Percentiles rank a stretch among this genome's conserved stretches.
phyloP scores from a whole-genome alignment of 2,113 vertebrate species.

The Prinia subflava region DNA sequence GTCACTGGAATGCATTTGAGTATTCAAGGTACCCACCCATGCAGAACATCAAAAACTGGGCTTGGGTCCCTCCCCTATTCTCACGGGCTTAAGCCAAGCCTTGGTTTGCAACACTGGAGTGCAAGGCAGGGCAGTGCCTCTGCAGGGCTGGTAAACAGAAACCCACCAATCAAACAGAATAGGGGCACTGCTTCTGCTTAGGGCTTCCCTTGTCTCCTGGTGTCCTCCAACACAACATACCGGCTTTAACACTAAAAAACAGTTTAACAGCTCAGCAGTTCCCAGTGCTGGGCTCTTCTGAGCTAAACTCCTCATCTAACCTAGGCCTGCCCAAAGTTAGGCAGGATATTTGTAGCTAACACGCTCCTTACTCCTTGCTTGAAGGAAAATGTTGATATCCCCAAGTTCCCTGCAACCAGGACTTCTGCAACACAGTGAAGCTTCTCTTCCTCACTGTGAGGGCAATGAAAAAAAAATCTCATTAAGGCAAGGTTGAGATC shows the following conservation, averaged over 20 bases:
- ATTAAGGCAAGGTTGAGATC: background rate
- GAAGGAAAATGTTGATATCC: background rate
- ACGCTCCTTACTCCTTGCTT: background rate
- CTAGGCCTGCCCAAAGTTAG: background rate
- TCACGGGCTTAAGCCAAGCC: constrained; percentile 38
- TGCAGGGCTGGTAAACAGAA: constrained; percentile 26
- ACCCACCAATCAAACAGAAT: constrained; percentile 8
- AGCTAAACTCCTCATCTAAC: background rate
- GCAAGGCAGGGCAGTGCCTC: constrained; percentile 21
- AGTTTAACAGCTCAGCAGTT: background rate
- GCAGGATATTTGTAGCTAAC: background rate
- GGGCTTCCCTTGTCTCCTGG: background rate
- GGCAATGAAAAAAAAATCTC: background rate
- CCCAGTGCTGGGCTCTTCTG: background rate
- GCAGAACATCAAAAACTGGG: constrained; percentile 81
- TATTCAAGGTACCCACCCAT: constrained; percentile 76
- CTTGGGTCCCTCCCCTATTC: constrained; percentile 62
- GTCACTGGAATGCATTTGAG: constrained; percentile 73
- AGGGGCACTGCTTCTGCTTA: background rate
- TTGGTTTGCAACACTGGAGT: constrained; percentile 23
- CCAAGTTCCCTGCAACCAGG: background rate
- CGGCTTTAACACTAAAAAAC: background rate
- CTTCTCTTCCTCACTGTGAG: background rate
- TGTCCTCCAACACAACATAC: background rate
- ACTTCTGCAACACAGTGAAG: background rate